Percentiles rank a stretch among this genome's conserved stretches.
Evolutionary conservation across 2,797 vertebrate genomes (phyloP).

Genomic region (Spinus pinus): DNA sequence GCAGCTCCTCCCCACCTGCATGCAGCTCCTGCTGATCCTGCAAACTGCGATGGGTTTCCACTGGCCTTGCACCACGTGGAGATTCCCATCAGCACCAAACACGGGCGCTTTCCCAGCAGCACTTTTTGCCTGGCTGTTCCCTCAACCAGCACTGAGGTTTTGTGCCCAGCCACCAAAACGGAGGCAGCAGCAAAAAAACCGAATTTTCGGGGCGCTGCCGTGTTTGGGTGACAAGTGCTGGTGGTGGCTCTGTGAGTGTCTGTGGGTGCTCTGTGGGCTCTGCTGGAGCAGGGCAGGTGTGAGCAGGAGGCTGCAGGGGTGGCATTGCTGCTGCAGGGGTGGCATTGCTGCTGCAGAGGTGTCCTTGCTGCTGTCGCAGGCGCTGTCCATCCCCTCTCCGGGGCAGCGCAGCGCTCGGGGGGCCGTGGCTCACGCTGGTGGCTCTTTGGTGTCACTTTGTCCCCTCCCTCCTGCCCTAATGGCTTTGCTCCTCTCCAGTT

Average conservation of each 20-base stretch:
- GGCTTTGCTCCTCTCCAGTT: constrained; percentile 78
- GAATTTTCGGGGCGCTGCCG: fast-evolving
- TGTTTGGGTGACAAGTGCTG: background rate
- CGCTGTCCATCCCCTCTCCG: background rate
- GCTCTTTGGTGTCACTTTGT: fast-evolving
- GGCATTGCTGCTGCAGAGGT: background rate
- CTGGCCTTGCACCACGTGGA: fast-evolving
- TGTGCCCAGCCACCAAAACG: fast-evolving
- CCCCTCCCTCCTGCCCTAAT: background rate
- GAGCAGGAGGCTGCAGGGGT: background rate
- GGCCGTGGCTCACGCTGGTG: fast-evolving
- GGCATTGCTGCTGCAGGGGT: background rate
- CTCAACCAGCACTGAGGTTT: background rate
- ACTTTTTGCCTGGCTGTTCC: fast-evolving
- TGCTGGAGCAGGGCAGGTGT: background rate
- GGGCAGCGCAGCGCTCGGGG: background rate
- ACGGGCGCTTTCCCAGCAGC: background rate
- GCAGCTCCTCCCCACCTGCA: background rate
- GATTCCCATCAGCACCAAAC: background rate
- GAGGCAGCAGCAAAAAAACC: fast-evolving
- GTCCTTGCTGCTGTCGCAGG: background rate
- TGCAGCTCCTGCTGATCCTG: background rate
- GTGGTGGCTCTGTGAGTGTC: background rate
- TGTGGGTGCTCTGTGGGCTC: background rate
- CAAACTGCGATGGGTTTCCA: background rate